Evolutionary conservation across 2,113 vertebrate species (phyloP).

Genomic region (Lepus europaeus): DNA sequence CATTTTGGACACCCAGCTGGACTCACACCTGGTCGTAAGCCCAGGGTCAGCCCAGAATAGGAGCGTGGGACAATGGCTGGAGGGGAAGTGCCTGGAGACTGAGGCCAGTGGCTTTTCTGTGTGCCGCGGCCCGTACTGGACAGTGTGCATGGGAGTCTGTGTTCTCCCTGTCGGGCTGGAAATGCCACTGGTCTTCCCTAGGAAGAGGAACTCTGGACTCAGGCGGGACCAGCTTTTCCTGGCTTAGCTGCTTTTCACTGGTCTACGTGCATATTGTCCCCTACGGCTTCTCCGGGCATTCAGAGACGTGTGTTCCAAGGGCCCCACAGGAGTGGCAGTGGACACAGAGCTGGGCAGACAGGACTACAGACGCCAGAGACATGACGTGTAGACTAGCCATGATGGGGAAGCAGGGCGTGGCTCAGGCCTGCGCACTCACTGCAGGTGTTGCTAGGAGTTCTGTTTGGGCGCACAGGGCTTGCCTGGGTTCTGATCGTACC

Average conservation of each 20-base stretch:
- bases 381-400: too few relatives aligned
- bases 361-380: neutral
- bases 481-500: neutral
- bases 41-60: slow-evolving; percentile 44
- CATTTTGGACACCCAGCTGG: neutral
- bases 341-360: neutral
- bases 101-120: neutral
- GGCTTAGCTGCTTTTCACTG: neutral
- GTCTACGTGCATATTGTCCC: neutral
- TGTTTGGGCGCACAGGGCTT: neutral
- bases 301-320: neutral
- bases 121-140: neutral
- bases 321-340: too few relatives aligned
- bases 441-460: neutral
- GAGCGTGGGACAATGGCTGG: neutral
- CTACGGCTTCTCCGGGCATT: neutral
- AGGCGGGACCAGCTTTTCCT: neutral
- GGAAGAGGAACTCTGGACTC: neutral
- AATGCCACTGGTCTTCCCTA: neutral
- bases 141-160: neutral
- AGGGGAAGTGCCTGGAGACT: slow-evolving; percentile 28
- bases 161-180: neutral
- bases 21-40: neutral
- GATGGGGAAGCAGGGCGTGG: neutral
- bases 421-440: neutral